Evolutionary conservation across 2,113 vertebrate genomes (phyloP), one percentile per base, ranked within the genome.

Genomic region (Anas platyrhynchos): DNA sequence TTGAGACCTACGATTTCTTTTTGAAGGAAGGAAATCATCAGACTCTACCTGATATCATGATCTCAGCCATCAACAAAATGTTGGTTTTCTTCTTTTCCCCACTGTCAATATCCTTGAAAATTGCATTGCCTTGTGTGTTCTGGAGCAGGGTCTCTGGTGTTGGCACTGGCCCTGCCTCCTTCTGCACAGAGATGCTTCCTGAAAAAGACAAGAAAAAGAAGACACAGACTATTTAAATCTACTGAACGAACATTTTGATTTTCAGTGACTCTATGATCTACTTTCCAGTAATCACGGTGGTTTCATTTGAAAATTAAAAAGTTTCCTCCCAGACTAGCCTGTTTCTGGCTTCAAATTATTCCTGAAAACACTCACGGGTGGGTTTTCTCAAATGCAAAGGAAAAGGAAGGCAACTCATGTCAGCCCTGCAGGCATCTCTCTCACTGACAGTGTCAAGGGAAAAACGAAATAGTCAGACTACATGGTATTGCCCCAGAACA

Each of bases 1-100:
- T 56, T 82, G 76, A 58, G 8, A 6, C 14, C 25, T 75, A 2
- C 41, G 18, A 69, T 8, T 83, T 69, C 32, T 52, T 76, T 79
- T 32, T 71, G 16, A 93, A 55, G 13, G 27, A 55, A 82, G 26
- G 34, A 13, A 92, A 43, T 7, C 22, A 76, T 38, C 31, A 23
- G 23, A 77, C 79, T 95, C 25, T 98, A 99, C 99, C 99, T 98
- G 98, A 98, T 65, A 99, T 96, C 98, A 98, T 98, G 86, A 98
- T 98, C 92, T 99, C 98, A 13, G 98, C 98, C 86, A 96, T 97
- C 34, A 98, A 87, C 26, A 22, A 87, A 13, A 8, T 29, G 2
- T 71, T 94, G 4, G 13, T 78, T 26, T 97, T 48, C 36, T 79
- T 25, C 22, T 92, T 95, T 52, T 82, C 68, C n/a, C 29, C 38